Evolutionary conservation across 2,888 invertebrate genomes (phyloP).

Genomic region (Gari tellinella): DNA sequence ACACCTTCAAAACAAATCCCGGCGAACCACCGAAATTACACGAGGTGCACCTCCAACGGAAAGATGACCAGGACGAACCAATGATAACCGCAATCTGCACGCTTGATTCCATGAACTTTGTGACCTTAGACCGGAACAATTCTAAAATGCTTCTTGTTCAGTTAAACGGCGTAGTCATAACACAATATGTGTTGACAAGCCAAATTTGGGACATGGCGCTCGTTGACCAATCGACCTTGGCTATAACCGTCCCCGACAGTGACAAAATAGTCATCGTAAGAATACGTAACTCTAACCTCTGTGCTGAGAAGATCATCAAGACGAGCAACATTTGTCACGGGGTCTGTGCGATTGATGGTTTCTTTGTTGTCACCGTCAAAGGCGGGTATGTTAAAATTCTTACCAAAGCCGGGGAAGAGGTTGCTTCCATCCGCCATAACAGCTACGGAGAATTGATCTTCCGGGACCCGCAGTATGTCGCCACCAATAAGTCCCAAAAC

Average conservation of each 20-base stretch:
- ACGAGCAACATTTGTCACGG: constrained; percentile 55
- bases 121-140: constrained; percentile 54
- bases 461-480: constrained; percentile 53
- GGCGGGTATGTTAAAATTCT: constrained; percentile 57
- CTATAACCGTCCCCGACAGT: constrained; percentile 55
- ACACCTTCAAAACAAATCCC: constrained; percentile 10
- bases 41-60: constrained; percentile 47
- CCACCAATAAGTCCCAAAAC: constrained; percentile 48
- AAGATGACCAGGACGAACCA: constrained; percentile 50
- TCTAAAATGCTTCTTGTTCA: constrained; percentile 50
- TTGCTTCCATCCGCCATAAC: constrained; percentile 53
- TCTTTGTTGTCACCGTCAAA: constrained; percentile 53
- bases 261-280: constrained; percentile 56
- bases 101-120: constrained; percentile 41
- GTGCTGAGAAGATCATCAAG: constrained; percentile 52
- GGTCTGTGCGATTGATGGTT: constrained; percentile 48
- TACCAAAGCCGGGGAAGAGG: constrained; percentile 54
- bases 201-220: constrained; percentile 59
- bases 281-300: constrained; percentile 45
- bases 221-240: constrained; percentile 41
- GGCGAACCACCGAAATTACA: constrained; percentile 44
- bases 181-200: constrained; percentile 57
- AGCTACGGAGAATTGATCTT: constrained; percentile 47
- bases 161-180: constrained; percentile 44
- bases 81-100: constrained; percentile 55